Evolutionary conservation across 1,140 invertebrate species (phyloP), one percentile per base, ranked within the genome.

Genomic region (Macrobrachium rosenbergii): DNA sequence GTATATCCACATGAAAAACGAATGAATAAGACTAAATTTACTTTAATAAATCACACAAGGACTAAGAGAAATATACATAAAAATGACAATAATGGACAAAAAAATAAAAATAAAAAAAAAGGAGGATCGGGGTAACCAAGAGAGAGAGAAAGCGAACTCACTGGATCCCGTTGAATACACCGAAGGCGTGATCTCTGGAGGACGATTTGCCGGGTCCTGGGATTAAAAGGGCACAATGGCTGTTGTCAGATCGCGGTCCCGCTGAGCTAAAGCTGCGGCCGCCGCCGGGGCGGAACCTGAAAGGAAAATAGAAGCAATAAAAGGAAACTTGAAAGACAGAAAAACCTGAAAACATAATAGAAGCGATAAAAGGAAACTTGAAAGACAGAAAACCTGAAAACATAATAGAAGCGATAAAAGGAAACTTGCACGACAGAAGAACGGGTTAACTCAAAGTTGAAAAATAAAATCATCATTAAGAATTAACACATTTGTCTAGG

Each of bases 211-310:
- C 90, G 12, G 87, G 90, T 14, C 90, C 90, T 21, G 90, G 90
- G n/a, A 91, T 90, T 75, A 91, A 89, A 12, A 91, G 89, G 8
- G 90, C 90, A 75, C 90, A 91, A 12, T 88, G 84, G 72, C 89
- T 89, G 83, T 87, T 83, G 58, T 60, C 87, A 37, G 75, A 63
- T 69, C 45, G 73, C 69, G 45, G 58, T 69, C 19, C 52, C 28
- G 23, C 45, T 79, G 28, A 87, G 7, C 78, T 37, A 8, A 72
- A 28, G 58, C 84, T 81, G 14, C 84, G 78, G 28, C 84, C 79
- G 28, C 84, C 79, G 11, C 67, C 78, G 12, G 78, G 21, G 0
- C 23, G 83, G 52, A 80, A 80, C 21, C 83, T 86, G 82, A 16
- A 28, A 23, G 8, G 10, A 37, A n/a, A 23, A 72, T 6, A 37